phyloP scores from a whole-genome alignment of 53 echinoderm and acorn worm species.

The Glandiceps talaboti region DNA sequence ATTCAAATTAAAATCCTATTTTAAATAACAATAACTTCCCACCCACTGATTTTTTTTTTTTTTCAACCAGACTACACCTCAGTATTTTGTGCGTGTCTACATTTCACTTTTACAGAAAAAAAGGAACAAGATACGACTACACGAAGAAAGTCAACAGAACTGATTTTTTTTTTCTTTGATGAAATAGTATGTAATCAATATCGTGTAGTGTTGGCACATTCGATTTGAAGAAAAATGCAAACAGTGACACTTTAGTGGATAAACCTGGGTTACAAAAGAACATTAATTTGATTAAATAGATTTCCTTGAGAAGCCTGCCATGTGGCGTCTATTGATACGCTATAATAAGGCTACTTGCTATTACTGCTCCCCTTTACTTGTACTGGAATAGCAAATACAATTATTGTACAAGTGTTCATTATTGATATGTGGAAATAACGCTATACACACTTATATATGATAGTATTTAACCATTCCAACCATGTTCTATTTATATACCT shows the following conservation, averaged over 20 bases:
- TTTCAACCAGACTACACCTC: too few relatives aligned
- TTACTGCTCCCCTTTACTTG: too few relatives aligned
- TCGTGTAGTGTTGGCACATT: not conserved
- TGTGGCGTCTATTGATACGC: not conserved
- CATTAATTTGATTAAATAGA: not conserved
- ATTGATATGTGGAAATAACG: too few relatives aligned
- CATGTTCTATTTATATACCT: too few relatives aligned
- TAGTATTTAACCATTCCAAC: too few relatives aligned
- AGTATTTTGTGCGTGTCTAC: too few relatives aligned
- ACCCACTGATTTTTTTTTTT: not conserved
- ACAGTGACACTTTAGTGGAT: not conserved
- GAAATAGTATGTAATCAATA: not conserved
- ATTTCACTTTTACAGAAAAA: too few relatives aligned
- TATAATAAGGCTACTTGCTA: not conserved
- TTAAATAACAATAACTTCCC: not conserved
- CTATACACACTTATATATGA: too few relatives aligned
- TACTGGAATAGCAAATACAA: too few relatives aligned
- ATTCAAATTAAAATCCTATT: not conserved
- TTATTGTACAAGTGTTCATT: too few relatives aligned
- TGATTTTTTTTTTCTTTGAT: not conserved
- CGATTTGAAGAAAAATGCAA: not conserved
- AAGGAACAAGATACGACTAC: too few relatives aligned
- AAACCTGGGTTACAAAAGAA: not conserved
- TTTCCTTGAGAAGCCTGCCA: not conserved
- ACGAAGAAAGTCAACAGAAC: too few relatives aligned